Conservation (phyloP, 2,888 invertebrate genomes). For the Peribatodes rhomboidaria region DNA sequence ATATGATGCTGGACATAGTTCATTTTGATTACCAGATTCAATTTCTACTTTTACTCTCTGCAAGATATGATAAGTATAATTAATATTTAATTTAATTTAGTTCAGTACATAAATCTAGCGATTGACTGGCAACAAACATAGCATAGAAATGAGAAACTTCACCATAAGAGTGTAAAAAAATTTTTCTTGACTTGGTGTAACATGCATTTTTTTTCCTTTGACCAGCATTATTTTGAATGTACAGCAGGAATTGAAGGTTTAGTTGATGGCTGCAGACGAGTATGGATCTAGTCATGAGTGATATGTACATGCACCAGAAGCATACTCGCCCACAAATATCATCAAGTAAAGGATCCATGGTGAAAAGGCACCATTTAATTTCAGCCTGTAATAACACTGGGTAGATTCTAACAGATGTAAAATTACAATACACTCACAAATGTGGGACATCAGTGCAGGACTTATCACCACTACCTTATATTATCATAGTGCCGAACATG, state of each 20-base stretch:
- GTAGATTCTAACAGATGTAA: no score
- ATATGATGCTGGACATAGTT: constrained; percentile 65
- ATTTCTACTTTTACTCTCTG: constrained; percentile 67
- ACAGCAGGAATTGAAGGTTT: constrained; percentile 55
- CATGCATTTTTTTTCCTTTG: no score
- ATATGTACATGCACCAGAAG: constrained; percentile 90
- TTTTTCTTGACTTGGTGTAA: no score
- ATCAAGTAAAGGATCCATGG: constrained; percentile 71
- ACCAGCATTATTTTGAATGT: background rate
- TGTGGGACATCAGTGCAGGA: no score
- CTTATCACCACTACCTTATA: no score
- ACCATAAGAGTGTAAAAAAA: no score
- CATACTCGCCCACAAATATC: constrained; percentile 93
- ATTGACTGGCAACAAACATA: no score
- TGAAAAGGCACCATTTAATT: background rate
- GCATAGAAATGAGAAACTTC: no score
- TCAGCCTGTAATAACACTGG: background rate
- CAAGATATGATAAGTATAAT: constrained; percentile 51
- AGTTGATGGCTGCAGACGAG: constrained; percentile 92
- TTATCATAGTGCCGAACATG: no score
- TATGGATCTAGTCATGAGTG: constrained; percentile 95
- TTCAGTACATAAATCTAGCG: no score
- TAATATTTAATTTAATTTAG: no score
- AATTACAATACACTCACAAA: no score
- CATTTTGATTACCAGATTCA: constrained; percentile 56